Evolutionary conservation across 1,140 invertebrate species (phyloP).

Genomic region (Gonioctena quinquepunctata): DNA sequence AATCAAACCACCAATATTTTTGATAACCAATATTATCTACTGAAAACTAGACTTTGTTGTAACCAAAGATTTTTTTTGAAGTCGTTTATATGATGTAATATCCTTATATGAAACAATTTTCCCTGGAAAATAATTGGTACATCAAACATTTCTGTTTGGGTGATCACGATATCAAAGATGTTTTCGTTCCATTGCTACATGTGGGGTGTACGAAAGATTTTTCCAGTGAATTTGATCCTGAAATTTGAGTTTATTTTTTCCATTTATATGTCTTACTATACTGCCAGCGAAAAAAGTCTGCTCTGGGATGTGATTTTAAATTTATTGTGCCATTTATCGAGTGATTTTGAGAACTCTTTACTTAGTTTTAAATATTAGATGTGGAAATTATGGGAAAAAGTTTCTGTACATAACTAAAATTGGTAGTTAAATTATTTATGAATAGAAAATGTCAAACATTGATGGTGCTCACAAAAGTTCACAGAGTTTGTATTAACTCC

Average conservation of each 20-base stretch:
- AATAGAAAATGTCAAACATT: slow-evolving; percentile 46
- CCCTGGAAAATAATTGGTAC: too few relatives aligned
- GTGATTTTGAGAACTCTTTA: slow-evolving; percentile 26
- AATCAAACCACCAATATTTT: too few relatives aligned
- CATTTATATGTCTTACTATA: background rate
- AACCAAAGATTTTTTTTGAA: background rate
- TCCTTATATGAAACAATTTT: too few relatives aligned
- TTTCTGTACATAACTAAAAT: slow-evolving; percentile 32
- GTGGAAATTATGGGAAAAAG: slow-evolving; percentile 1
- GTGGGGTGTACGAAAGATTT: background rate
- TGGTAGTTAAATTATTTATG: slow-evolving; percentile 36
- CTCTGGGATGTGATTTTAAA: slow-evolving; percentile 19
- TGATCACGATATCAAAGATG: too few relatives aligned
- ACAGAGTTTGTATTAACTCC: background rate
- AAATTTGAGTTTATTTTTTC: slow-evolving; percentile 19
- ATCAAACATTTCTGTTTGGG: too few relatives aligned
- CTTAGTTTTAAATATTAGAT: slow-evolving; percentile 16
- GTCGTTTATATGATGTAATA: background rate
- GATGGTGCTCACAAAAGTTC: slow-evolving; percentile 45
- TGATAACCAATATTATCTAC: too few relatives aligned
- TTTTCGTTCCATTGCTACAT: too few relatives aligned
- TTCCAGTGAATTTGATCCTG: background rate
- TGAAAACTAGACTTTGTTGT: background rate
- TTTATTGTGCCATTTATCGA: slow-evolving; percentile 33
- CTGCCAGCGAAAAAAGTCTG: slow-evolving; percentile 22